Conservation (phyloP, 2,113 vertebrate species). For the Amazona guildingii region DNA sequence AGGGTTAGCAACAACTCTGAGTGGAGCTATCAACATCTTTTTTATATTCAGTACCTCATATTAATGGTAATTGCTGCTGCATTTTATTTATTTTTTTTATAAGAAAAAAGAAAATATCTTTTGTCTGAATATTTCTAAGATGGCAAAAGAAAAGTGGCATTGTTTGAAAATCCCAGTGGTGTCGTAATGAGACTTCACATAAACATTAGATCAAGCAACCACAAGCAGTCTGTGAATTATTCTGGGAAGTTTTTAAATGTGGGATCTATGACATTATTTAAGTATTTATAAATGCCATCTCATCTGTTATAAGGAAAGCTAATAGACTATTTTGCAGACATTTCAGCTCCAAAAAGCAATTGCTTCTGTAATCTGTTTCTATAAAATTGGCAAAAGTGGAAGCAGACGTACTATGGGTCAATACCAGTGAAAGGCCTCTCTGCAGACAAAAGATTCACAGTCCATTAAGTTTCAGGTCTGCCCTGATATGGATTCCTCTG, state of each 20-base stretch:
- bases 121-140: slow-evolving; percentile 17
- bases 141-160: slow-evolving; percentile 34
- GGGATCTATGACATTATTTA: slow-evolving; percentile 71
- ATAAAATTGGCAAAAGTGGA: slow-evolving; percentile 61
- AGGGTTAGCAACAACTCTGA: not conserved
- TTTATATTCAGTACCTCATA: not conserved
- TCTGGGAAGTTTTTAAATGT: slow-evolving; percentile 65
- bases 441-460: slow-evolving; percentile 76
- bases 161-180: slow-evolving; percentile 54
- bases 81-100: not conserved
- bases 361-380: slow-evolving; percentile 74
- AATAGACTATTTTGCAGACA: slow-evolving; percentile 74
- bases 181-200: slow-evolving; percentile 54
- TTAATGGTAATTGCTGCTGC: slow-evolving; percentile 6
- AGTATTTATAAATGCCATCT: slow-evolving; percentile 78
- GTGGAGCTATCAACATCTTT: not conserved
- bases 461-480: slow-evolving; percentile 84
- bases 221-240: slow-evolving; percentile 59
- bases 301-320: slow-evolving; percentile 70
- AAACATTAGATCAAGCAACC: slow-evolving; percentile 56
- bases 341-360: slow-evolving; percentile 63
- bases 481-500: slow-evolving; percentile 81
- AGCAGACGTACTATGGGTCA: slow-evolving; percentile 71
- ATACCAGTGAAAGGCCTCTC: slow-evolving; percentile 71
- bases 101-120: not conserved